Base-by-base conservation (phyloP, 2,113 vertebrate genomes). In the Phylloscopus whistleri region DNA sequence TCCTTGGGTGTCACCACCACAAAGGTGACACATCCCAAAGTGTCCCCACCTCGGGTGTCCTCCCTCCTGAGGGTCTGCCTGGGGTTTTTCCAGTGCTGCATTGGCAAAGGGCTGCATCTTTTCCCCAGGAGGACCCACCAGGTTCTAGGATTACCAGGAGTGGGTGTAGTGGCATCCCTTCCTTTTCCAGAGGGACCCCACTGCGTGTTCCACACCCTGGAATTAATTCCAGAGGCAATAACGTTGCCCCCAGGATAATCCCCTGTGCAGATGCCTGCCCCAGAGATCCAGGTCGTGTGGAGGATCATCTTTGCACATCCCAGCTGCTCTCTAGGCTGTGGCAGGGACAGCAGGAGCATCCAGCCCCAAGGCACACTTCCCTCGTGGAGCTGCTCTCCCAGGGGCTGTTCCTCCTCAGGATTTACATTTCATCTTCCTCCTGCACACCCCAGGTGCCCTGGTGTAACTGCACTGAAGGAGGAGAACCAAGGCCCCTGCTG, bases 231-330 rank as follows among this genome's bases (percentile, higher is more conserved):
- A 1, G 0, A 18, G 33, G 13, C 72, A 22, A 2, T 48, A 46
- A 27, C 10, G 2, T 23, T 62, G 17, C 31, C 58, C 67, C 31
- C 31, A 9, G 68, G 73, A 56, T 83, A 70, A 90, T 63, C 24
- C 2, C 5, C 68, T 46, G 44, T 41, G 59, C 51, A n/a, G 77
- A 27, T 56, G 51, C 53, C 33, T 4, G 3, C 27, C 51, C 63
- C 73, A 10, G 27, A 39, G 60, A 48, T n/a, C 27, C 64, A 52
- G 49, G 11, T 6, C 0, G 0, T 30, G 55, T 0, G 9, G 23
- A n/a, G 79, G 67, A 76, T 90, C 68, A 58, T 44, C 52, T 87
- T 4, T 52, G 89, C 58, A 30, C 63, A 72, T 18, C 49, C 64
- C 84, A 49, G 84, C 80, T 91, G 84, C 84, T 51, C 58, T 66